Conservation (phyloP, 2,797 vertebrate species). For the Basileuterus tristriatus region DNA sequence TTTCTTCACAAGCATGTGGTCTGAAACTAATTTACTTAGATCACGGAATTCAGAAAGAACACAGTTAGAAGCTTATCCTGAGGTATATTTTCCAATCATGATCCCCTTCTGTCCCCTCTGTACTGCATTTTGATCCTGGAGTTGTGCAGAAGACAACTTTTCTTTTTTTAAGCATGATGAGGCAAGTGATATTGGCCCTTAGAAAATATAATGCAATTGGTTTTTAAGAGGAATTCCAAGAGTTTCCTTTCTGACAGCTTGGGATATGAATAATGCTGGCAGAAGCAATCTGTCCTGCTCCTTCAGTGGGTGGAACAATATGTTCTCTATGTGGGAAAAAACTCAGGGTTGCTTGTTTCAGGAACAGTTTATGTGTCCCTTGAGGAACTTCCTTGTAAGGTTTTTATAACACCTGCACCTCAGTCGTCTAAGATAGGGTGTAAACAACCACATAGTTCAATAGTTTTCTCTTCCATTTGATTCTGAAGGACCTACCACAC, state of each 20-base stretch:
- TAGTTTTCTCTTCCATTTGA: neutral
- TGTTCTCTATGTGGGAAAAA: conserved; percentile 54
- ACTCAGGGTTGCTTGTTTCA: neutral
- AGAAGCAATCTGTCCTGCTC: conserved; percentile 22
- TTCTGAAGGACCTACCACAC: neutral
- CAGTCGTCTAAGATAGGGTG: neutral
- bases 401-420: conserved; percentile 47
- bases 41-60: neutral
- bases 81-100: neutral
- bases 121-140: neutral
- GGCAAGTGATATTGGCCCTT: neutral
- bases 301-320: conserved; percentile 42
- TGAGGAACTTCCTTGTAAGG: neutral
- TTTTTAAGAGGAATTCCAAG: conserved; percentile 37
- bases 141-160: neutral
- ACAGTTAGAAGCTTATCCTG: neutral
- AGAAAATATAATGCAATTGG: neutral
- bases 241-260: conserved; percentile 44
- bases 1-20: neutral
- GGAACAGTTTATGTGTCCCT: conserved; percentile 16
- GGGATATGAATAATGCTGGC: conserved; percentile 58
- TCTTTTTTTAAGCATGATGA: neutral
- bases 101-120: neutral
- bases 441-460: conserved; percentile 14
- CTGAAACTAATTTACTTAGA: neutral